Evolutionary conservation across 2,888 invertebrate genomes (phyloP).

Genomic region (Kuschelorhynchus macadamiae): DNA sequence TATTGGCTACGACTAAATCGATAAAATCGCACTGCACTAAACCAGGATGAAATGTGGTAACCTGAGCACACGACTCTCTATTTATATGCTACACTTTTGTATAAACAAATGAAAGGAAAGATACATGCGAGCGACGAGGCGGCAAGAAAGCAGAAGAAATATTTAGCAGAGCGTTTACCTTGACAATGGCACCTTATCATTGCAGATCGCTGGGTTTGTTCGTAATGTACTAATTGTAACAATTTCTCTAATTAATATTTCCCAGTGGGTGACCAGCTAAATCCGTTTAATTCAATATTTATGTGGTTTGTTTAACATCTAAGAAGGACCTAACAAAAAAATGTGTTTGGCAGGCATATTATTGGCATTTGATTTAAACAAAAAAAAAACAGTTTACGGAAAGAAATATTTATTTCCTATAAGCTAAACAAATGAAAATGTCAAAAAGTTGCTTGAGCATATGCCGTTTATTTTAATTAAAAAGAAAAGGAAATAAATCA

Average conservation of each 20-base stretch:
- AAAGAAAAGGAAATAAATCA: too few species aligned
- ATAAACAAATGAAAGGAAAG: conserved; percentile 47
- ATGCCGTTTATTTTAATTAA: too few species aligned
- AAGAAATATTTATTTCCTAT: too few species aligned
- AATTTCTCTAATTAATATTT: conserved; percentile 3
- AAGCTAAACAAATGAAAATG: too few species aligned
- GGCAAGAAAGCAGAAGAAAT: conserved; percentile 45
- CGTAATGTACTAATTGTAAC: not conserved
- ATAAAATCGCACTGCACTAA: conserved; percentile 61
- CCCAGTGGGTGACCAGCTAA: too few species aligned
- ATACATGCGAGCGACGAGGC: conserved; percentile 29
- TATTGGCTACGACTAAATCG: conserved; percentile 53
- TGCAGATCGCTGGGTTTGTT: not conserved
- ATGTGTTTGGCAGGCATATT: too few species aligned
- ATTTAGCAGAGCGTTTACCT: conserved; percentile 45
- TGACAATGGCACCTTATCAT: conserved; percentile 37
- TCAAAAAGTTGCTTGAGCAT: too few species aligned
- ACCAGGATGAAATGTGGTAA: conserved; percentile 59
- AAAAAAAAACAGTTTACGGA: too few species aligned
- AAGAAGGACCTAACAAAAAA: too few species aligned
- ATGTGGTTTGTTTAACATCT: too few species aligned
- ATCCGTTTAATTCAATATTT: too few species aligned
- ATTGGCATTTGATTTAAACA: too few species aligned
- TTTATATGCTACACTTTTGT: conserved; percentile 60
- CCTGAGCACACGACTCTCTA: conserved; percentile 57